phyloP scores from a whole-genome alignment of 2,797 vertebrate species.

The Cryptoprocta ferox region DNA sequence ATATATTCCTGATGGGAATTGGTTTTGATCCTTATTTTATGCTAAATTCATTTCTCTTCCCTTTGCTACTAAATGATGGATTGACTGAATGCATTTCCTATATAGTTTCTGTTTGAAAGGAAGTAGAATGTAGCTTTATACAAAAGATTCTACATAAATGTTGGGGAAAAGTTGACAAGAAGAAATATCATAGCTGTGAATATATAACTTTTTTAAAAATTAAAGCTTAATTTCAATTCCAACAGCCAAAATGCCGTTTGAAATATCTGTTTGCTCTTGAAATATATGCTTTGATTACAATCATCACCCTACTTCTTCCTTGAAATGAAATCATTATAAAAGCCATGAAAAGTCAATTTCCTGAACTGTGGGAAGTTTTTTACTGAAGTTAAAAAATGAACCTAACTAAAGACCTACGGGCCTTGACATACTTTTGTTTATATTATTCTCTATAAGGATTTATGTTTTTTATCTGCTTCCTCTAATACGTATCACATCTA shows the following conservation, averaged over 20 bases:
- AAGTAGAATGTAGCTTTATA: not conserved
- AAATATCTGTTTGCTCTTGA: not conserved
- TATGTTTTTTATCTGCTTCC: conserved; percentile 66
- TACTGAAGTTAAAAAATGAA: conserved; percentile 79
- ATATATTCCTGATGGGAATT: not conserved
- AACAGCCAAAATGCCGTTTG: not conserved
- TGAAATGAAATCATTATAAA: conserved; percentile 46
- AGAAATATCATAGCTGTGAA: not conserved
- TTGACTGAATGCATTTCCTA: not conserved
- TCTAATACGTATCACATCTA: conserved; percentile 59
- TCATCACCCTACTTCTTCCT: not conserved
- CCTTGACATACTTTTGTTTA: conserved; percentile 44
- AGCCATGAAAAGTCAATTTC: conserved; percentile 38
- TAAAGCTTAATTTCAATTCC: conserved; percentile 35
- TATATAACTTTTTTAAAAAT: not conserved
- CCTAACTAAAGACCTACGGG: conserved; percentile 56
- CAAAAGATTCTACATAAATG: not conserved
- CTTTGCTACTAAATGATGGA: not conserved
- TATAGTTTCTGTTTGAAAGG: not conserved
- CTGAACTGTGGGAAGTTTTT: not conserved
- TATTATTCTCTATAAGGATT: conserved; percentile 60
- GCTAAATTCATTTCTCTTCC: not conserved
- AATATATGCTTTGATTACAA: not conserved
- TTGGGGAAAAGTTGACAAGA: not conserved
- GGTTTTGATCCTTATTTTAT: not conserved